Evolutionary conservation across 2,888 invertebrate genomes (phyloP), one percentile per base, ranked within the genome.

Genomic region (Ornithoptera priamus): DNA sequence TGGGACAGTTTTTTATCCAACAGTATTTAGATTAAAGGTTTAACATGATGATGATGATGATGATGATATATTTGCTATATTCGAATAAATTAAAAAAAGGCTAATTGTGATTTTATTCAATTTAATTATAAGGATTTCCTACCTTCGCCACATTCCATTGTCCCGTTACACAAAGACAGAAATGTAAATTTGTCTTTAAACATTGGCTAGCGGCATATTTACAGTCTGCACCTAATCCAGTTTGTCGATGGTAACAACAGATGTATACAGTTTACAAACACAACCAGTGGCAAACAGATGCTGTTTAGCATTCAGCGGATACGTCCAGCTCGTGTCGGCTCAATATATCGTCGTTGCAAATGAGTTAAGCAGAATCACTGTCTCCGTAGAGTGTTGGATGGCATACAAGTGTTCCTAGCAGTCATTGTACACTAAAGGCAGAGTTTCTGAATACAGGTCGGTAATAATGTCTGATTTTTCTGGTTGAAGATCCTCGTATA

Each of bases 341-440:
- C 68, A 63, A 63, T 68, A 68, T 68, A 68, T 68, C 63, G 63
- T 62, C 42, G 62, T 68, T 68, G 68, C 58, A 68, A 68, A 68
- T 59, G 20, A 68, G 63, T 59, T 68, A 62, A 63, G 50, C 63
- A 57, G 63, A 68, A 68, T 63, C 68, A 63, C 46, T 50, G 68
- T 22, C 18, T 46, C 22, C 20, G n/a, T n/a, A 12, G 46, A 42
- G 53, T 46, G 39, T 15, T 36, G 68, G 36, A 4, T 20, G 46
- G 63, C 58, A 68, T 68, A 63, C 50, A n/a, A 66, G 46, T 59
- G 65, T 30, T 58, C 17, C 7, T 58, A 8, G 56, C 12, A 46
- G 12, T 56, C 56, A 56, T 10, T 20, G n/a, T 56, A 56, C 3
- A 6, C 56, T n/a, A n/a, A 50, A 50, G 7, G 2, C 50, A 30